Evolutionary conservation across 2,113 vertebrate species (phyloP), one percentile per base, ranked within the genome.

Genomic region (Caracal caracal): DNA sequence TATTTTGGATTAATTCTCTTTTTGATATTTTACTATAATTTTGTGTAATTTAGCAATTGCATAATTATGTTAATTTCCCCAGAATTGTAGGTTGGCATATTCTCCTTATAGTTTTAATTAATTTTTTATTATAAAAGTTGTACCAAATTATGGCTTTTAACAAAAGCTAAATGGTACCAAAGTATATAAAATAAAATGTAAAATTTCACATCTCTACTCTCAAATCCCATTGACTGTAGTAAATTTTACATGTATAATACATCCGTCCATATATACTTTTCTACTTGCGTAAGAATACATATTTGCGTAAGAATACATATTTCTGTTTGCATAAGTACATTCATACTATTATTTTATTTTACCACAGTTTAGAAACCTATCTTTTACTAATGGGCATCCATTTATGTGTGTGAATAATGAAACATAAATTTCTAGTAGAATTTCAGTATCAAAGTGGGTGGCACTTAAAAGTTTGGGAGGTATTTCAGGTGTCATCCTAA

Each of bases 1-100:
- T 80, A 82, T 93, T 95, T 91, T 76, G 28, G 8, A 83, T 92
- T 47, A 7, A 47, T 83, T 94, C 13, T 93, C 28, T 82, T 56
- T 28, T 33, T 28, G 16, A 40, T 61, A 84, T 24, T 96, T 85
- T 92, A 75, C 7, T 61, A 4, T 59, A 9, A 7, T 88, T 96
- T 92, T 88, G 17, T 26, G 24, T 82, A 84, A 78, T 19, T 61
- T 85, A 81, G 1, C 7, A 43, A 75, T 51, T 68, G 16, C 3
- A 30, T 83, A 87, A 51, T 76, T 66, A 51, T 75, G n/a, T 76
- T 84, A 88, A 94, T 78, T 81, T 83, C 11, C 65, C 33, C 5
- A 88, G 24, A 94, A 65, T n/a, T 86, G 4, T 86, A 68, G 35
- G 5, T 37, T 73, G 33, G 24, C 15, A 78, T 65, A 65, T 17